Conservation (phyloP, 2,113 vertebrate genomes). For the Brevimyrus niger region DNA sequence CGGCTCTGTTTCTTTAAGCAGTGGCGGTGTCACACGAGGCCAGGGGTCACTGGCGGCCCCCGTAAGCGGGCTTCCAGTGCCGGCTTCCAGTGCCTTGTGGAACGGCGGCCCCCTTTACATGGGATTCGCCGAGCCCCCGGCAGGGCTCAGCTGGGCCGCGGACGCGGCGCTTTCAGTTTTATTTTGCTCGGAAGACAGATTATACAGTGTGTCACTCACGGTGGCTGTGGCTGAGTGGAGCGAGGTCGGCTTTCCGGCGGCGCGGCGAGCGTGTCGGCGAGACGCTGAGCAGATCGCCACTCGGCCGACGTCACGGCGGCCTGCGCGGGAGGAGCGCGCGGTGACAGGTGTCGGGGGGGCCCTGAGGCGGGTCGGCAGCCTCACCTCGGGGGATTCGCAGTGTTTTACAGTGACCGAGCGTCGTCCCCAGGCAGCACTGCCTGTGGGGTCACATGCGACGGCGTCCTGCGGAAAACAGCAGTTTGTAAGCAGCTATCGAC, state of each 20-base stretch:
- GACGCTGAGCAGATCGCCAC: neutral
- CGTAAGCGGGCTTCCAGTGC: constrained; percentile 10
- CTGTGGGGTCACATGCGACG: neutral
- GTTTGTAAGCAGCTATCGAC: neutral
- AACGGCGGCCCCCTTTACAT: constrained; percentile 15
- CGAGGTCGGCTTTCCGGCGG: neutral
- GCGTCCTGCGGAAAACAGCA: neutral
- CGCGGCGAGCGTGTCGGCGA: neutral
- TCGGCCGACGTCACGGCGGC: neutral
- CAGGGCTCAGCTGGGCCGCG: neutral
- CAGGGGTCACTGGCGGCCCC: constrained; percentile 27
- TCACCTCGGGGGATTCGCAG: neutral
- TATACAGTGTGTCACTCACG: neutral
- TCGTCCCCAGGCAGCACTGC: neutral
- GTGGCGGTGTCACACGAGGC: constrained; percentile 61
- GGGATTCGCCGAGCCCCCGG: neutral
- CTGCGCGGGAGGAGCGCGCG: neutral
- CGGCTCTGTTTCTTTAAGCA: constrained; percentile 64
- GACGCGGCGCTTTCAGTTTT: neutral
- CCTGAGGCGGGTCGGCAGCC: neutral
- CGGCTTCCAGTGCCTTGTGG: constrained; percentile 21
- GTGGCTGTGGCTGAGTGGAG: neutral
- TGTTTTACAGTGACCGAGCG: neutral
- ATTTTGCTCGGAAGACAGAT: neutral
- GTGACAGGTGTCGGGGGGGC: neutral